Base-by-base conservation (phyloP, 2,888 invertebrate genomes). In the Parnassius glacialis region DNA sequence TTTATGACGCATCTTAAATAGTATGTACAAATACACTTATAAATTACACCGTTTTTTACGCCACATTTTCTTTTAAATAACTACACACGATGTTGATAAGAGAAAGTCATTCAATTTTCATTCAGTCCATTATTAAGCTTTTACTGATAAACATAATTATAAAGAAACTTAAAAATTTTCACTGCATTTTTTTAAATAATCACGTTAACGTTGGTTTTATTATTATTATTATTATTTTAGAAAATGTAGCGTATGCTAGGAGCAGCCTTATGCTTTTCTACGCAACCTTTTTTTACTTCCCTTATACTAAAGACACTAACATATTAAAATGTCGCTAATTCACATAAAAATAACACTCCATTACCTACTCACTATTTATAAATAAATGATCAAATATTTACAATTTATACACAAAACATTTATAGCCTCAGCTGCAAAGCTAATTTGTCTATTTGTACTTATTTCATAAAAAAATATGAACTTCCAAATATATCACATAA, bases 381-480 rank as follows among this genome's bases (percentile, higher is more conserved):
- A 73, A 71, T 74, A 72, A 81, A 71, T 71, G 75, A 78, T 82
- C 74, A 76, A 64, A 73, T 83, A 83, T 79, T 73, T 87, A 89
- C 88, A 89, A 68, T 77, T 80, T 76, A 71, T 73, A 79, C 76
- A 77, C 68, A 73, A 76, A 74, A 80, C 78, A 78, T 76, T 72
- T 70, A 72, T 74, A 74, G 76, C 71, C 72, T 75, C 76, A 67
- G 69, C 74, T 75, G 77, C 73, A 71, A 75, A 75, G 73, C 74
- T 78, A 79, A 77, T 77, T 75, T 78, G 73, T 79, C 73, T 83
- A 83, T 90, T 90, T 90, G 90, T 90, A 90, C 90, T 90, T 86
- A 88, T 85, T 86, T 83, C 81, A 85, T 89, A 90, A 77, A 90
- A 90, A 91, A 89, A 90, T 90, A 90, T 86, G 83, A 85, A 87